A percentile compares a stretch with the other conserved stretches of the same genome.
Conservation (phyloP, 2,113 vertebrate species). For the Oenanthe melanoleuca region DNA sequence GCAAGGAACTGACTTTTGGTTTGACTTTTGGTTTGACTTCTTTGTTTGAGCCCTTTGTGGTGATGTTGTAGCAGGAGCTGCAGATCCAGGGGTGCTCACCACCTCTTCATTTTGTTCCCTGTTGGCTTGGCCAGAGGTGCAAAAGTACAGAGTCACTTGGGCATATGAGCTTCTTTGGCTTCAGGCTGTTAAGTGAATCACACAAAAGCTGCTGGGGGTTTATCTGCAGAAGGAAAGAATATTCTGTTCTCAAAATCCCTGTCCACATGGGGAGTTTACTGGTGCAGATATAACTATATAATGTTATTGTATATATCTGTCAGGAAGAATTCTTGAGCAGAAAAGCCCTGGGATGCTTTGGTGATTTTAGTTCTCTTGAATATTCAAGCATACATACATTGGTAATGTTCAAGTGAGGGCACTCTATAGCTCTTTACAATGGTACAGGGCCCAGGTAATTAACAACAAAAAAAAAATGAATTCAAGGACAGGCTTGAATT, state of each 20-base stretch:
- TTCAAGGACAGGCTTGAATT: not conserved
- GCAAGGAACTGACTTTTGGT: conserved; percentile 26
- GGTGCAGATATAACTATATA: not conserved
- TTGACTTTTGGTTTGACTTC: not conserved
- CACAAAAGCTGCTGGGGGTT: not conserved
- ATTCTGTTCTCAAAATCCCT: not conserved
- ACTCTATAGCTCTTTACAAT: not conserved
- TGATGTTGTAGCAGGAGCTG: not conserved
- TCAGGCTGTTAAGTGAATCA: not conserved
- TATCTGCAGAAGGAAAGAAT: not conserved
- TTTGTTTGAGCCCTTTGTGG: not conserved
- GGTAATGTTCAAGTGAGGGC: not conserved
- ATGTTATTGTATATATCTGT: not conserved
- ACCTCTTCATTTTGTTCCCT: not conserved
- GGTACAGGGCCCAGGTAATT: not conserved
- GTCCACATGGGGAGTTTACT: not conserved
- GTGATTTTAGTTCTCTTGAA: not conserved
- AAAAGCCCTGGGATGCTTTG: not conserved
- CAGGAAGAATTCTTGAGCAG: not conserved
- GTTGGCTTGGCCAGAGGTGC: not conserved
- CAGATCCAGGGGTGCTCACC: not conserved
- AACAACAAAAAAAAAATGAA: not conserved
- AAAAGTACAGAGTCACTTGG: not conserved
- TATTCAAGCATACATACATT: not conserved
- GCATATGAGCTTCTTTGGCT: not conserved